Conservation (phyloP, 2,888 invertebrate genomes). For the Neria commutata region DNA sequence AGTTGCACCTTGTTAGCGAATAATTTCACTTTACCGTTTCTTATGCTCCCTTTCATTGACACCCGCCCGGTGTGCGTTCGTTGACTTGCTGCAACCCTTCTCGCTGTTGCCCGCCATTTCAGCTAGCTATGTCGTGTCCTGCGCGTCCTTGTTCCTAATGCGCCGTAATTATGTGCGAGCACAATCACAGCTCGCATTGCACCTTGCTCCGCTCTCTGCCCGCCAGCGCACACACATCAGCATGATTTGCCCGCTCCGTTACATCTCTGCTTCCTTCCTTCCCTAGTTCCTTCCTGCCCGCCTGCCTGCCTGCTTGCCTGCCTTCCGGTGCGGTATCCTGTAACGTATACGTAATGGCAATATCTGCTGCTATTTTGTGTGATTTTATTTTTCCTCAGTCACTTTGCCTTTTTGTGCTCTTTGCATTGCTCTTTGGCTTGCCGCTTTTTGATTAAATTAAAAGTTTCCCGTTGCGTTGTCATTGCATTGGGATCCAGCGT, state of each 20-base stretch:
- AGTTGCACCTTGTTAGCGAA: conserved; percentile 18
- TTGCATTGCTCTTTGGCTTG: conserved; percentile 23
- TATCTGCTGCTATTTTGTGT: no score
- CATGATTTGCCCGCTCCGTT: no score
- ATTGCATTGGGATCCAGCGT: conserved; percentile 6
- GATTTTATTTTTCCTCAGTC: no score
- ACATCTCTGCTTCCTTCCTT: no score
- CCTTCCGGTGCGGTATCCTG: no score
- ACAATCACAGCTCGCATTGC: conserved; percentile 6
- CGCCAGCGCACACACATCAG: no score
- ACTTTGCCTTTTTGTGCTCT: conserved; percentile 10
- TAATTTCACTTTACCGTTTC: conserved; percentile 14
- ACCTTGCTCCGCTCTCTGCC: not conserved
- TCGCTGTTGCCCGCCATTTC: no score
- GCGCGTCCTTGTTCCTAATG: conserved; percentile 12
- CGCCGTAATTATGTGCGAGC: conserved; percentile 37
- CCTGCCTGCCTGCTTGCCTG: no score
- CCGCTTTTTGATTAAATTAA: conserved; percentile 45
- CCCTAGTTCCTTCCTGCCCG: no score
- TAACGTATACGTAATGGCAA: no score
- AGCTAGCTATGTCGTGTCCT: not conserved
- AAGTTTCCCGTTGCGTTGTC: conserved; percentile 32
- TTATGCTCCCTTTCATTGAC: not conserved
- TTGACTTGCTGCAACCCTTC: no score
- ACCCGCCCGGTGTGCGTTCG: no score